Percentiles rank a stretch among this genome's conserved stretches.
These are phyloP conservation scores for Parauchenoglanis punctatus DNA, from an alignment of 2,797 vertebrate species.

Conservation along the genomic window DNA sequence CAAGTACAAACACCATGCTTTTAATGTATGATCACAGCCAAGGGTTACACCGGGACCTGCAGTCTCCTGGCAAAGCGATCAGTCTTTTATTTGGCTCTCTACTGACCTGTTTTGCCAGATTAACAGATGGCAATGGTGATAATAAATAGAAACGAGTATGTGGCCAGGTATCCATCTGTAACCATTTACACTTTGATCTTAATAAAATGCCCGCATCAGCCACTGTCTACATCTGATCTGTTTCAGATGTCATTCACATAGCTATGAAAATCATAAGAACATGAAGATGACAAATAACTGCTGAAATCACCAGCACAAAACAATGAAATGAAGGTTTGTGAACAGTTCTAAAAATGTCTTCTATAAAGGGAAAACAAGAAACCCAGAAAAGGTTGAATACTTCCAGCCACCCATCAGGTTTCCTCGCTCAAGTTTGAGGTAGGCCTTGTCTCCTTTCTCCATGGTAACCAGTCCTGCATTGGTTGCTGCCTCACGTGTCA, in stretches of 20 bases:
- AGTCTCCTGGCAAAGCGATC: conserved; percentile 14
- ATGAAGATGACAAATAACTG: neutral
- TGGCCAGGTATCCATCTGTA: conserved; percentile 33
- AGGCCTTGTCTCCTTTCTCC: conserved; percentile 85
- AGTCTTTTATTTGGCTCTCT: conserved; percentile 20
- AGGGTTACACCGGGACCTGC: neutral
- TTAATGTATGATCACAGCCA: neutral
- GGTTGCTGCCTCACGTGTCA: conserved; percentile 85
- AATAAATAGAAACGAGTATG: conserved; percentile 42
- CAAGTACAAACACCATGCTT: neutral
- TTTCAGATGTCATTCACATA: neutral
- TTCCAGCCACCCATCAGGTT: conserved; percentile 89
- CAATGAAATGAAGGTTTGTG: neutral
- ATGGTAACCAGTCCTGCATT: conserved; percentile 83
- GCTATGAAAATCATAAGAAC: conserved; percentile 10
- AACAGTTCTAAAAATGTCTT: neutral
- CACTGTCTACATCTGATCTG: neutral
- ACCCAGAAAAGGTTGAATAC: conserved; percentile 87
- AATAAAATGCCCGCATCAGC: conserved; percentile 1
- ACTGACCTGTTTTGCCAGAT: conserved; percentile 34
- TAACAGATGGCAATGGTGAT: conserved; percentile 45
- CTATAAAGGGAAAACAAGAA: conserved; percentile 80
- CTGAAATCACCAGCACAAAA: conserved; percentile 23
- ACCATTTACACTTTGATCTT: conserved; percentile 49
- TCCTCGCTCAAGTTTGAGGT: conserved; percentile 84